Evolutionary conservation across 1,140 invertebrate genomes (phyloP).

Genomic region (Anoplophora glabripennis): DNA sequence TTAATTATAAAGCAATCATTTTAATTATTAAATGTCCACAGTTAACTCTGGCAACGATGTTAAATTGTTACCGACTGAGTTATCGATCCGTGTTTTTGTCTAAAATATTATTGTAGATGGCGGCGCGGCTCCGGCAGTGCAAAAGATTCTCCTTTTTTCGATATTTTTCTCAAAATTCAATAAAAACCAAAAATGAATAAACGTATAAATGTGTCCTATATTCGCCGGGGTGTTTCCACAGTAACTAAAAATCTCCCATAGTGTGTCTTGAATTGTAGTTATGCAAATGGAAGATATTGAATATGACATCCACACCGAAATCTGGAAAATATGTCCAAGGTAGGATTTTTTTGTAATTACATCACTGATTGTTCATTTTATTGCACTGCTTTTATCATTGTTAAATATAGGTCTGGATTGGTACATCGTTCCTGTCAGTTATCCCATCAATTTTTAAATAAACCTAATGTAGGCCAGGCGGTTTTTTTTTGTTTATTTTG

Average conservation of each 20-base stretch:
- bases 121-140: neutral
- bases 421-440: neutral
- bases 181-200: constrained; percentile 2
- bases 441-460: neutral
- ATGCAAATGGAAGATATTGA: constrained; percentile 28
- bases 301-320: constrained; percentile 39
- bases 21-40: neutral
- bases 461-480: constrained; percentile 1
- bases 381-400: constrained; percentile 1
- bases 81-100: neutral
- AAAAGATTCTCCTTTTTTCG: neutral
- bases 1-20: neutral
- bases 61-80: constrained; percentile 1
- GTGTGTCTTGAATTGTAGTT: neutral
- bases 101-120: neutral
- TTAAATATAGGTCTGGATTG: neutral
- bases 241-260: neutral
- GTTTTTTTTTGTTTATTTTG: constrained; percentile 19
- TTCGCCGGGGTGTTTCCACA: neutral
- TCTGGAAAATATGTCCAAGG: constrained; percentile 37
- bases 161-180: neutral
- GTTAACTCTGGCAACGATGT: neutral
- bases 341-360: constrained; percentile 20
- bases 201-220: neutral
- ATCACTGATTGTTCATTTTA: constrained; percentile 5